These are phyloP conservation scores for Drosophila jambulina DNA, from an alignment of 1,140 invertebrate species.

Conservation along the genomic window DNA sequence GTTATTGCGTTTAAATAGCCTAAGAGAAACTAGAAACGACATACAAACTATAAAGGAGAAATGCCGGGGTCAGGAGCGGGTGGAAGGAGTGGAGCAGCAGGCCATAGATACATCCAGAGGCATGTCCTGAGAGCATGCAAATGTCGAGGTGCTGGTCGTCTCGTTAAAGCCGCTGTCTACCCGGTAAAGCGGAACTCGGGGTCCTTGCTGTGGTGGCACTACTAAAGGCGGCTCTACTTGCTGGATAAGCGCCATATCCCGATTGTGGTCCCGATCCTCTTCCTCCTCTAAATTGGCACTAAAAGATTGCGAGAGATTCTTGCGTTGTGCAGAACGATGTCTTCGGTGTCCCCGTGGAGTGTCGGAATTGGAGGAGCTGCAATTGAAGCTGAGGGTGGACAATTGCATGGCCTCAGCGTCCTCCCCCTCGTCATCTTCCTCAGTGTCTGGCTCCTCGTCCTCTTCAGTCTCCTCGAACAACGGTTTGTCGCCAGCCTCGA, in stretches of 20 bases:
- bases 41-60: neutral
- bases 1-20: conserved; percentile 55
- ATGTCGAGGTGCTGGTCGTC: conserved; percentile 69
- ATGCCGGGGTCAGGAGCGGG: conserved; percentile 45
- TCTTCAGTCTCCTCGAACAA: conserved; percentile 27
- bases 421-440: conserved; percentile 44
- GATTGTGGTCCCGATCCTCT: conserved; percentile 13
- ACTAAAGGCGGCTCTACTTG: neutral
- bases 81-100: conserved; percentile 78
- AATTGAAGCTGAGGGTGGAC: conserved; percentile 67
- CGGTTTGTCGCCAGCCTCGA: conserved; percentile 15
- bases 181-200: conserved; percentile 58
- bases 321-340: conserved; percentile 73
- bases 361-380: conserved; percentile 77
- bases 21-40: conserved; percentile 21
- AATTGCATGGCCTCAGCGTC: conserved; percentile 77
- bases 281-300: conserved; percentile 61
- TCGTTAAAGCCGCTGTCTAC: conserved; percentile 84
- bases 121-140: conserved; percentile 60
- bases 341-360: conserved; percentile 71
- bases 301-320: conserved; percentile 83
- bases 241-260: conserved; percentile 2
- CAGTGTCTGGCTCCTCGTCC: conserved; percentile 21
- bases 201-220: neutral
- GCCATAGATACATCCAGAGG: conserved; percentile 69